These are phyloP conservation scores for Nemopilema nomurai DNA, from an alignment of 30 jellyfish, hydroid and myxozoan genomes.

Conservation along the genomic window DNA sequence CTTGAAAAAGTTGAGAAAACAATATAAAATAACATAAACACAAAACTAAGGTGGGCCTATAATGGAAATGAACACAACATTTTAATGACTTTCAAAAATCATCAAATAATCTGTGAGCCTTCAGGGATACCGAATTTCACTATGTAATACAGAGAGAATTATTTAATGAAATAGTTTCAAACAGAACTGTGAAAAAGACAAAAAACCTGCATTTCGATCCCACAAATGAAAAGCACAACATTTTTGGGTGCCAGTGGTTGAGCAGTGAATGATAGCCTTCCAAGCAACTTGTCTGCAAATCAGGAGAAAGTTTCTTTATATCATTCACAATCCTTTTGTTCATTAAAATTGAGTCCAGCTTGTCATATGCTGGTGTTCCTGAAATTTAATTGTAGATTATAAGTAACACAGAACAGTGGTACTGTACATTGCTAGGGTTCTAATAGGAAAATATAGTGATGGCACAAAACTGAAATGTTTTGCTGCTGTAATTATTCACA, in stretches of 20 bases:
- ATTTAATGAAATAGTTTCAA: neutral
- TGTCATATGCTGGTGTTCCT: constrained; percentile 41
- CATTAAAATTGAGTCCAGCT: constrained; percentile 1
- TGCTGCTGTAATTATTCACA: neutral
- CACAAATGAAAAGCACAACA: constrained; percentile 12
- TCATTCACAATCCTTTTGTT: constrained; percentile 20
- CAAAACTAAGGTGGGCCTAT: neutral
- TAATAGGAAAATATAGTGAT: neutral
- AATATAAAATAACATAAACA: constrained; percentile 4
- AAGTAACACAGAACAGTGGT: neutral
- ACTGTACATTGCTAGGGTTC: neutral
- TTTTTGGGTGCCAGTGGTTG: constrained; percentile 7
- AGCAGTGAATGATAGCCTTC: constrained; percentile 35
- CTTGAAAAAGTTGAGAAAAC: constrained; percentile 19
- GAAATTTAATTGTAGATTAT: neutral
- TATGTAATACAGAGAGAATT: neutral
- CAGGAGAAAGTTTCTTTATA: constrained; percentile 12
- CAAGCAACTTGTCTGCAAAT: constrained; percentile 40
- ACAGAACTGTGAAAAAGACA: neutral
- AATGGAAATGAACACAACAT: constrained; percentile 5
- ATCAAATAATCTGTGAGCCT: constrained; percentile 6
- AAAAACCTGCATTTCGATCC: constrained; percentile 27
- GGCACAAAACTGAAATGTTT: neutral
- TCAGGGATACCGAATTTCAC: constrained; percentile 6
- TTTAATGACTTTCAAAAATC: neutral